These are phyloP conservation scores for Notamacropus eugenii DNA, from an alignment of 2,797 vertebrate species.

Conservation along the genomic window DNA sequence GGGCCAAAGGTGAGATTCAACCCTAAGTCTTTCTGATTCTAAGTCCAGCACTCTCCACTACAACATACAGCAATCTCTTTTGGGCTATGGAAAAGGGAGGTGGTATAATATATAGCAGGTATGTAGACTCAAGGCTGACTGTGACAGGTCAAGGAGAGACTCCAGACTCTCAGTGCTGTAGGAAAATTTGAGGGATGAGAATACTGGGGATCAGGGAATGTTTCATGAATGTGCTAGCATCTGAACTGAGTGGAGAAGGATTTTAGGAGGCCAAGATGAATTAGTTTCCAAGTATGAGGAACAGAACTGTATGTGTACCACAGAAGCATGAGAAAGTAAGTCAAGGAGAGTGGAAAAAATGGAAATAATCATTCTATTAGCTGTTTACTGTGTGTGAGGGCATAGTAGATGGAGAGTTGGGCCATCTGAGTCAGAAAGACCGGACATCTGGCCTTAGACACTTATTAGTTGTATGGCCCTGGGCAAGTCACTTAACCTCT, in stretches of 20 bases:
- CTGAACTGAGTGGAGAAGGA: not conserved
- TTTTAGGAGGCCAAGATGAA: not conserved
- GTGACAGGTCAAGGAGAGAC: not conserved
- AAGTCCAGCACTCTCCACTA: constrained; percentile 5
- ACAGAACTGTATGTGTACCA: not conserved
- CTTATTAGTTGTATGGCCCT: not conserved
- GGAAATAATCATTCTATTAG: not conserved
- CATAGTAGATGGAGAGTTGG: not conserved
- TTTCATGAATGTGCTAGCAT: not conserved
- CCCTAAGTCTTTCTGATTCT: not conserved
- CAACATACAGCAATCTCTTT: not conserved
- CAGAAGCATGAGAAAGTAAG: not conserved
- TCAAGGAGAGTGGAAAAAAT: not conserved
- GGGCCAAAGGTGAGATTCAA: not conserved
- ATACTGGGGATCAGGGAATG: not conserved
- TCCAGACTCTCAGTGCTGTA: not conserved
- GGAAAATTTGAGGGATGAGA: not conserved
- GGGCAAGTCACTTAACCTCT: not conserved
- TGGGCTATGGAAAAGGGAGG: not conserved
- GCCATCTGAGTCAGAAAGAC: not conserved
- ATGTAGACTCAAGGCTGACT: not conserved
- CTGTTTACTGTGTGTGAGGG: not conserved
- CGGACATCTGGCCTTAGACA: not conserved
- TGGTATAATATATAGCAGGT: not conserved
- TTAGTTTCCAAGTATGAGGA: not conserved